A percentile compares a stretch with the other conserved stretches of the same genome.
Evolutionary conservation across 2,113 vertebrate species (phyloP).

Genomic region (Perccottus glenii): DNA sequence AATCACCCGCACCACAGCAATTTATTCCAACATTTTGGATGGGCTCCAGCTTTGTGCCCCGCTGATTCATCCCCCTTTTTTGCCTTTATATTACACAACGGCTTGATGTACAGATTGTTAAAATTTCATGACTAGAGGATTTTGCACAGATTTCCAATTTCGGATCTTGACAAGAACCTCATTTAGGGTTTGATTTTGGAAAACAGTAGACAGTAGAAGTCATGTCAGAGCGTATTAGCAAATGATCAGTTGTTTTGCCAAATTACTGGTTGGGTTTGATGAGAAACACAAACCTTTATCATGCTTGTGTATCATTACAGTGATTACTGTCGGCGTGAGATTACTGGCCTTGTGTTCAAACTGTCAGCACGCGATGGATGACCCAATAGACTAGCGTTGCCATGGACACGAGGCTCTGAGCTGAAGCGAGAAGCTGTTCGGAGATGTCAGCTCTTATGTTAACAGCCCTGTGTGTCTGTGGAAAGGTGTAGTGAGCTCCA

Average conservation of each 20-base stretch:
- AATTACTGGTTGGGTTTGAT: not conserved
- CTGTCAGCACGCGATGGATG: not conserved
- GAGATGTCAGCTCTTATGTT: constrained; percentile 11
- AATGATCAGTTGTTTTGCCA: not conserved
- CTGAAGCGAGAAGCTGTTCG: constrained; percentile 2
- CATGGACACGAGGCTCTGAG: constrained; percentile 5
- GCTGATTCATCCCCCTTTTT: constrained; percentile 43
- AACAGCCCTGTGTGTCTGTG: constrained; percentile 12
- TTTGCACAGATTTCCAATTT: constrained; percentile 1
- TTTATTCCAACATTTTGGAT: constrained; percentile 53
- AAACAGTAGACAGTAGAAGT: not conserved
- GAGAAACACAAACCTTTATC: not conserved
- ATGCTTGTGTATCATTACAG: not conserved
- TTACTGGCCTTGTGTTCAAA: constrained; percentile 1
- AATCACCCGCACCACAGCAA: constrained; percentile 48
- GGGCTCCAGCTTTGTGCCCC: constrained; percentile 19
- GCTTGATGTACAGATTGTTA: constrained; percentile 9
- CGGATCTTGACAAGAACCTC: not conserved
- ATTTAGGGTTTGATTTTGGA: constrained; percentile 8
- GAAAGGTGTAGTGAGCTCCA: not conserved
- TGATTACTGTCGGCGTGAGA: not conserved
- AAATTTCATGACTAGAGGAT: not conserved
- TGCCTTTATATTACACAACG: constrained; percentile 8
- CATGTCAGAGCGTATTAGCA: not conserved
- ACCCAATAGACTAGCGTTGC: constrained; percentile 9